Conservation (phyloP, 2,888 invertebrate species). For the Alsophila aescularia region DNA sequence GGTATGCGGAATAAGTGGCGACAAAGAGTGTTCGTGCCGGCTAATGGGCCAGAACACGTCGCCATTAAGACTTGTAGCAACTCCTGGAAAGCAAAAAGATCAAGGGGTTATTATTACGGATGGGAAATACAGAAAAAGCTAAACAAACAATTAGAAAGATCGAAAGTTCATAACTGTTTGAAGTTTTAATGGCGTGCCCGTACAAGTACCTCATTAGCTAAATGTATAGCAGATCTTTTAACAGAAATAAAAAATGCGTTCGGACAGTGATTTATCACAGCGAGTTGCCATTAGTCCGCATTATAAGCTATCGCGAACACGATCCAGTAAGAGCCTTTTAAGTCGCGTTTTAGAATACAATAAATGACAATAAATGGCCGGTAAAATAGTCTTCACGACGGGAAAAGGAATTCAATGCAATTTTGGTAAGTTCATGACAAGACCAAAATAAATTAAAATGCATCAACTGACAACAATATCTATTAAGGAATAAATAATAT, state of each 20-base stretch:
- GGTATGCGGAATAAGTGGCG: conserved; percentile 69
- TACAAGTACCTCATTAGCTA: conserved; percentile 9
- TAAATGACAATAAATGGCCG: conserved; percentile 26
- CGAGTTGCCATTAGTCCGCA: conserved; percentile 18
- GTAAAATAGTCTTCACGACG: conserved; percentile 29
- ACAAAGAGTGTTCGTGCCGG: conserved; percentile 66
- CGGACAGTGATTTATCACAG: conserved; percentile 36
- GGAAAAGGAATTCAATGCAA: conserved; percentile 19
- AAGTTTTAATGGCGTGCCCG: neutral
- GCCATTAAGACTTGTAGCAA: conserved; percentile 53
- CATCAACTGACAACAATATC: too few relatives aligned
- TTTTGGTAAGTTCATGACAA: too few relatives aligned
- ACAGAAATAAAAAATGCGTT: conserved; percentile 27
- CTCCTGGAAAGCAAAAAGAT: conserved; percentile 45
- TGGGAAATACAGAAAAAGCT: conserved; percentile 19
- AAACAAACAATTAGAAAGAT: neutral
- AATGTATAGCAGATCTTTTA: conserved; percentile 7
- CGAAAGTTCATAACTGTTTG: neutral
- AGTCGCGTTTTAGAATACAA: conserved; percentile 30
- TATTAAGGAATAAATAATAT: too few relatives aligned
- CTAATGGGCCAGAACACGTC: conserved; percentile 67
- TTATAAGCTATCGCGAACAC: conserved; percentile 26
- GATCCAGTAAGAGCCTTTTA: conserved; percentile 27
- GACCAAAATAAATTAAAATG: too few relatives aligned
- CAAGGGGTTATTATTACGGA: conserved; percentile 12